Percentiles rank a stretch among this genome's conserved stretches.
phyloP scores from a whole-genome alignment of 2,113 vertebrate genomes.

The Muntiacus reevesi region DNA sequence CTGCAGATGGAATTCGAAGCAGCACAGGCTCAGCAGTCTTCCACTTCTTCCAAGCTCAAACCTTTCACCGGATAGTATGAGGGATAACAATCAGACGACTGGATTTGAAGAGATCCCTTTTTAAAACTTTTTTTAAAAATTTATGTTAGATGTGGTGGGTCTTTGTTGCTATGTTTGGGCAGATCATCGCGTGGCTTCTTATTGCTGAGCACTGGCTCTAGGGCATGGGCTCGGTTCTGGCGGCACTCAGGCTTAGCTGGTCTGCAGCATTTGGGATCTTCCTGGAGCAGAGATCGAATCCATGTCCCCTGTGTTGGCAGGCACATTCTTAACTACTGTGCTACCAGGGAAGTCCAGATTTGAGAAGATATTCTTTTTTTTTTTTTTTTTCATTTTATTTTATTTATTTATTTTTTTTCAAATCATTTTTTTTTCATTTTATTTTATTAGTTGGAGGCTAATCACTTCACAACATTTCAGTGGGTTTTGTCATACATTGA shows the following conservation, averaged over 20 bases:
- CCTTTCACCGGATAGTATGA: not conserved
- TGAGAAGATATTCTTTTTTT: not conserved
- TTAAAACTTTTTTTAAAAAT: too few species aligned
- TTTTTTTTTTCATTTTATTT: too few species aligned
- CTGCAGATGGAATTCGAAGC: not conserved
- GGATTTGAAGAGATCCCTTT: not conserved
- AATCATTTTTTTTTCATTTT: too few species aligned
- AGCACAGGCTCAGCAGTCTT: not conserved
- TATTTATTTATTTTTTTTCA: too few species aligned
- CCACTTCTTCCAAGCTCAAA: not conserved
- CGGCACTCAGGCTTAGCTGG: not conserved
- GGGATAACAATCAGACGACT: not conserved
- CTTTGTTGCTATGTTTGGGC: not conserved
- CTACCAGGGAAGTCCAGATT: not conserved
- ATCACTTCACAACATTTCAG: too few species aligned
- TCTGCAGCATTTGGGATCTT: not conserved
- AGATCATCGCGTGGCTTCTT: not conserved
- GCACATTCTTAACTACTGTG: not conserved
- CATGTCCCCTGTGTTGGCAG: not conserved
- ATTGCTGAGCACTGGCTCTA: not conserved
- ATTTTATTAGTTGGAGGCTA: too few species aligned
- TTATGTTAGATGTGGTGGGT: not conserved
- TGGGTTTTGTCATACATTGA: too few species aligned
- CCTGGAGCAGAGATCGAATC: rapidly evolving
- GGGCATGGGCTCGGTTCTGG: not conserved